Evolutionary conservation across 2,113 vertebrate genomes (phyloP), one percentile per base, ranked within the genome.

Genomic region (Bettongia penicillata): DNA sequence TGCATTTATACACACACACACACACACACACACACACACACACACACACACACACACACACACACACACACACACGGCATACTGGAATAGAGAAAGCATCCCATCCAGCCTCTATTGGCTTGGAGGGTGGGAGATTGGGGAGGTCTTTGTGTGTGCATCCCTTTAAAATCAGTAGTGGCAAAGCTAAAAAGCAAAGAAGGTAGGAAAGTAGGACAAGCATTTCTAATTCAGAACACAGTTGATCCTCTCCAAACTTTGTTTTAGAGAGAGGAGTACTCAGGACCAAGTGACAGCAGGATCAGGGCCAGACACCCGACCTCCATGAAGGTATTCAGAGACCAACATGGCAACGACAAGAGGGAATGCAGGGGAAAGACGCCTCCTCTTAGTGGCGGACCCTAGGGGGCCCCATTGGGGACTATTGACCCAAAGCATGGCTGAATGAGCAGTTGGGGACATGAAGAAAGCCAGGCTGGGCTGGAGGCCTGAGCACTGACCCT

Each of bases 191-290:
- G 14, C 61, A 31, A 68, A 4, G 12, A n/a, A 68, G 16, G n/a
- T 7, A 43, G 68, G n/a, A 43, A 84, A 43, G 2, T 37, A 84
- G 68, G 68, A 19, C 37, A 8, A 77, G n/a, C 23, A 22, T 43
- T 43, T 0, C 1, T 8, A 23, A 8, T 43, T 43, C 37, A 43
- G n/a, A 8, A 2, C 68, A 22, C 2, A 5, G n/a, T 28, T 0
- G 68, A 6, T 43, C 68, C 61, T 84, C n/a, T n/a, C 68, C n/a
- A 93, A 94, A 94, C 37, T 91, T 92, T 28, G 90, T 47, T 91
- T 89, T 51, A 1, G 90, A 28, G 95, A 91, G 43, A 31, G 61
- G 28, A 93, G 90, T 89, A 0, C 51, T 25, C 3, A 37, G 61
- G 61, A 5, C 31, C 3, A 19, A 68, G 37, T 4, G 12, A 37